Base-by-base conservation (phyloP, 53 echinoderm and acorn worm species). In the Holothuria leucospilota region DNA sequence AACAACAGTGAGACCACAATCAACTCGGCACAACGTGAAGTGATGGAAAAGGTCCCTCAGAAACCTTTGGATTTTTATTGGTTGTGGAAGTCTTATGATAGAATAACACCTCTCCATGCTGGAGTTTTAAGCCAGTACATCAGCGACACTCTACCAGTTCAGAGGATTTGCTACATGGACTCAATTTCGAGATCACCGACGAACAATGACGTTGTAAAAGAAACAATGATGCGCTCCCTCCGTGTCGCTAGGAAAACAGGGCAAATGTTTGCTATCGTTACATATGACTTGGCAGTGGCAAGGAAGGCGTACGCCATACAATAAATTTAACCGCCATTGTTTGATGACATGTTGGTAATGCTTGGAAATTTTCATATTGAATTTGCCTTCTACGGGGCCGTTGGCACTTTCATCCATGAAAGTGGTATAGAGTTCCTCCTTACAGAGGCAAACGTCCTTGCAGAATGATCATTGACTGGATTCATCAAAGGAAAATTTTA, bases 141-240 rank as follows among this genome's bases (percentile, higher is more conserved):
- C 38, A 64, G 85, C 23, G 94, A 93, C 39, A 39, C 71, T 23
- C 49, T 93, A 38, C 94, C 94, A 82, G 8, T 88, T 14, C 94
- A 93, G 12, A 78, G 69, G 51, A 93, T 93, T 23, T 87, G 85
- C 39, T 93, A 93, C 81, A 93, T 93, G 93, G 88, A 90, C 63
- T 90, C 93, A 18, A 92, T 92, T 34, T 68, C 89, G 4, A 86
- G 63, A 58, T 89, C 93, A 21, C 94, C 94, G 39, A 94, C 94
- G 5, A 91, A 83, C 29, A 94, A 94, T 86, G 94, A 91, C 77
- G 88, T 93, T 14, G 93, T 94, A 23, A 64, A 85, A 38, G 91
- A 94, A 30, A 94, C 91, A n/a, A 94, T 94, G 94, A 39, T 86
- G n/a, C 82, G 89, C 2, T 52, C 86, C 30, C 30, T 94, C 73